Base-by-base conservation (phyloP, 2,888 invertebrate genomes). In the Acanthococcus lagerstroemiae region DNA sequence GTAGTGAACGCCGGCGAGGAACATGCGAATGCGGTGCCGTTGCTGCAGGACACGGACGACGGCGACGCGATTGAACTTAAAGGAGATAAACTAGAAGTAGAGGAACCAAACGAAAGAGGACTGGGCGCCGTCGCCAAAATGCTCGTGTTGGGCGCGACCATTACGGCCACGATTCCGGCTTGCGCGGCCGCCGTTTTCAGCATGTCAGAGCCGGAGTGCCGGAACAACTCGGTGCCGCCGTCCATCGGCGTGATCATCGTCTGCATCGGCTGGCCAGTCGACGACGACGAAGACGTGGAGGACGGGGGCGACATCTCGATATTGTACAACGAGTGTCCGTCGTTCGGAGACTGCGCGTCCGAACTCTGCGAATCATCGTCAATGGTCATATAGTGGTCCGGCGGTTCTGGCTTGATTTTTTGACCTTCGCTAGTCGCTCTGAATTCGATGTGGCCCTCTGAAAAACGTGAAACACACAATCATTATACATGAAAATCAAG, bases 391-490 rank as follows among this genome's bases (percentile, higher is more conserved):
- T 93, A 94, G 70, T 88, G 87, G 68, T 86, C 84, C 15, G 91
- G 93, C 74, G 88, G 88, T 71, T 89, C 86, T 2, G 92, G 91
- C 67, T 90, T 84, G 19, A 87, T 87, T 25, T 88, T 82, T 55
- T 90, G 85, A 0, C 93, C 94, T 75, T 95, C 95, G 75, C 90
- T 87, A 55, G 95, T 95, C 48, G 91, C 90, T 75, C 88, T 91
- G 78, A 95, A 96, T 58, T 90, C 87, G 72, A 96, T 87, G 69
- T 87, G 84, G 66, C 95, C 95, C 78, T 94, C 84, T 84, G 76
- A 1, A 74, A n/a, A n/a, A n/a, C n/a, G n/a, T n/a, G n/a, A n/a
- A n/a, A n/a, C n/a, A n/a, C n/a, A n/a, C n/a, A n/a, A n/a, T n/a
- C n/a, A n/a, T n/a, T n/a, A n/a, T n/a, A n/a, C n/a, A n/a, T n/a